phyloP scores from a whole-genome alignment of 2,888 invertebrate species.

The Malacosoma neustria region DNA sequence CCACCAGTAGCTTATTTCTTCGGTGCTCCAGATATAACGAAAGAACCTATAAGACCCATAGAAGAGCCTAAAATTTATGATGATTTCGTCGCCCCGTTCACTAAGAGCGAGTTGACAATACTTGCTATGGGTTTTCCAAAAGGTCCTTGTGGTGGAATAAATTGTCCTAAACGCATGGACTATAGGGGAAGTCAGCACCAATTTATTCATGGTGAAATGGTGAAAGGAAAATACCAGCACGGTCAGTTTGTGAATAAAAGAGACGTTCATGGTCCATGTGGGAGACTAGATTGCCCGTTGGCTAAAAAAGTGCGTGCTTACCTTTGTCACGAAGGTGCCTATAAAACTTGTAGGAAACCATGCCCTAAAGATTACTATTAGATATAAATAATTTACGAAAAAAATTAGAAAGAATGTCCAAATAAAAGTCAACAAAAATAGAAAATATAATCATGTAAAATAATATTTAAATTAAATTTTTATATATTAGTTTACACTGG shows the following conservation, averaged over 20 bases:
- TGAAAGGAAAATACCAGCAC: slow-evolving; percentile 56
- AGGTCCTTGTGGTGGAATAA: slow-evolving; percentile 66
- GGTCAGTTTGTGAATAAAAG: slow-evolving; percentile 62
- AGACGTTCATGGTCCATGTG: slow-evolving; percentile 65
- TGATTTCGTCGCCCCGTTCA: slow-evolving; percentile 56
- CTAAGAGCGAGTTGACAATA: slow-evolving; percentile 51
- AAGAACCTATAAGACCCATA: slow-evolving; percentile 44
- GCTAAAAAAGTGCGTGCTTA: slow-evolving; percentile 55
- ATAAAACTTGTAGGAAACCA: slow-evolving; percentile 59
- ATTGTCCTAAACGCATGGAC: slow-evolving; percentile 60
- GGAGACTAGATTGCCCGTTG: slow-evolving; percentile 59
- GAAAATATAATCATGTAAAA: too few relatives aligned
- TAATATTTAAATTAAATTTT: too few relatives aligned
- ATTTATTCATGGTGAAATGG: slow-evolving; percentile 51
- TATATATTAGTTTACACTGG: too few relatives aligned
- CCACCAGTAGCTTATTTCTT: slow-evolving; percentile 61
- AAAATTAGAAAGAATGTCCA: too few relatives aligned
- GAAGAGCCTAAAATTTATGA: slow-evolving; percentile 43
- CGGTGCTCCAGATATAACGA: slow-evolving; percentile 55
- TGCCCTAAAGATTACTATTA: slow-evolving; percentile 54
- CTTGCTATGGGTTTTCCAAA: slow-evolving; percentile 68
- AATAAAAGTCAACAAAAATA: too few relatives aligned
- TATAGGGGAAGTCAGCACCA: slow-evolving; percentile 61
- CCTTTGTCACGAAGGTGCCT: slow-evolving; percentile 51
- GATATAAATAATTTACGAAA: slow-evolving; percentile 7